Conservation (phyloP, 2,888 invertebrate genomes). For the Hirtodrosophila cameraria region DNA sequence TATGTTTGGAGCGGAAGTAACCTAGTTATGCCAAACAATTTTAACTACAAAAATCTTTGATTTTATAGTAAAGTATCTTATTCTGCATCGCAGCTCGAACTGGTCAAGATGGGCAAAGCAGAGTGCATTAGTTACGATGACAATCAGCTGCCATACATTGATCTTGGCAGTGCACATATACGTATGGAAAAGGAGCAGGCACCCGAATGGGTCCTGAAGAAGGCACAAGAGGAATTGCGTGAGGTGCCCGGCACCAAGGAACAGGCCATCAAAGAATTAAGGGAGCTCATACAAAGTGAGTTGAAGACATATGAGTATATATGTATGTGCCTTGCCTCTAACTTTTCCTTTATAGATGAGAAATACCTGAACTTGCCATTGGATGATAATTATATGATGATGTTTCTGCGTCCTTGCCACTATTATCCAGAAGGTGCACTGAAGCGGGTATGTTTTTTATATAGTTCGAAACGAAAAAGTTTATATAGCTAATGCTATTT, state of each 20-base stretch:
- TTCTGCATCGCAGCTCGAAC: conserved; percentile 61
- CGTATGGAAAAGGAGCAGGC: conserved; percentile 87
- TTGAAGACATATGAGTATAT: not conserved
- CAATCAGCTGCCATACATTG: conserved; percentile 87
- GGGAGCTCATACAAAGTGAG: conserved; percentile 85
- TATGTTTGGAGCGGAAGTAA: conserved; percentile 59
- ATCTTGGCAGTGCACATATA: conserved; percentile 87
- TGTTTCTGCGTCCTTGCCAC: conserved; percentile 93
- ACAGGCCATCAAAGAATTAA: conserved; percentile 86
- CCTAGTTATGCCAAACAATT: conserved; percentile 54
- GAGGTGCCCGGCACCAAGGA: conserved; percentile 89
- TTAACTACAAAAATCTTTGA: conserved; percentile 51
- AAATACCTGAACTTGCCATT: conserved; percentile 86
- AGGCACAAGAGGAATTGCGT: conserved; percentile 88
- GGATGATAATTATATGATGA: conserved; percentile 90
- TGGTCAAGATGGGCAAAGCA: conserved; percentile 71
- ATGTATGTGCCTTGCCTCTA: too few relatives aligned
- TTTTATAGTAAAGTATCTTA: conserved; percentile 46
- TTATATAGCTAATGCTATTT: not conserved
- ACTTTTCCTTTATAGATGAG: conserved; percentile 85
- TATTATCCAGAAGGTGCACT: conserved; percentile 93
- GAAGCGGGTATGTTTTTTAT: conserved; percentile 86
- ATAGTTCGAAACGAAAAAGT: not conserved
- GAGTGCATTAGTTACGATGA: conserved; percentile 85
- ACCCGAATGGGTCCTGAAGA: conserved; percentile 86